Percentiles rank a stretch among this genome's conserved stretches.
Conservation (phyloP, 2,888 invertebrate genomes). For the Apamea crenata region DNA sequence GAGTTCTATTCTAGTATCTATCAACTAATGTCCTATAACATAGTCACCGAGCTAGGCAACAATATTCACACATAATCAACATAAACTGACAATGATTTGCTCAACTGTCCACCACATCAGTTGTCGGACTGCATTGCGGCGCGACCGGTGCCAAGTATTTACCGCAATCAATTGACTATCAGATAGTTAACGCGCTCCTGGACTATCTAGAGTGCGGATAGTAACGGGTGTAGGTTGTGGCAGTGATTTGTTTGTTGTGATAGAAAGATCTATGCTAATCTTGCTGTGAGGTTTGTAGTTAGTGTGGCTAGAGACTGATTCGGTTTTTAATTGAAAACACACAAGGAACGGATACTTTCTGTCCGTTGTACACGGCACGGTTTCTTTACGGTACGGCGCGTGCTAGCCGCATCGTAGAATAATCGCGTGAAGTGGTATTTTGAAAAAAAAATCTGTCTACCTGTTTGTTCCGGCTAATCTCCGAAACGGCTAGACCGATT, state of each 20-base stretch:
- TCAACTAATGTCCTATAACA: not conserved
- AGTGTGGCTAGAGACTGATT: not conserved
- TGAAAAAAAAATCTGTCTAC: no score
- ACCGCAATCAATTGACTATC: constrained; percentile 63
- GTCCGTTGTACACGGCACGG: not conserved
- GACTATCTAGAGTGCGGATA: constrained; percentile 2
- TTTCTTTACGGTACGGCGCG: no score
- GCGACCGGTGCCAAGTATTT: constrained; percentile 48
- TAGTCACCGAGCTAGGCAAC: not conserved
- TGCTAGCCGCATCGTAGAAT: not conserved
- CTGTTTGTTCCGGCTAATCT: no score
- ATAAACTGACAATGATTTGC: constrained; percentile 32
- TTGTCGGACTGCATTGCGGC: constrained; percentile 58
- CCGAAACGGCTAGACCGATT: no score
- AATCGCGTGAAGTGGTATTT: not conserved
- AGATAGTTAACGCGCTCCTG: constrained; percentile 31
- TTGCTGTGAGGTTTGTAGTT: not conserved
- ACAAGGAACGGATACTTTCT: not conserved
- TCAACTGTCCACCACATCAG: constrained; percentile 32
- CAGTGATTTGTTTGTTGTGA: constrained; percentile 18
- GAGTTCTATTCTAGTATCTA: not conserved
- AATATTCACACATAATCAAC: constrained; percentile 7
- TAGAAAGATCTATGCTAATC: not conserved
- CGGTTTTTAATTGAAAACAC: not conserved
- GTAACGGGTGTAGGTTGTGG: not conserved